Evolutionary conservation across 2,888 invertebrate genomes (phyloP).

Genomic region (Automeris io): DNA sequence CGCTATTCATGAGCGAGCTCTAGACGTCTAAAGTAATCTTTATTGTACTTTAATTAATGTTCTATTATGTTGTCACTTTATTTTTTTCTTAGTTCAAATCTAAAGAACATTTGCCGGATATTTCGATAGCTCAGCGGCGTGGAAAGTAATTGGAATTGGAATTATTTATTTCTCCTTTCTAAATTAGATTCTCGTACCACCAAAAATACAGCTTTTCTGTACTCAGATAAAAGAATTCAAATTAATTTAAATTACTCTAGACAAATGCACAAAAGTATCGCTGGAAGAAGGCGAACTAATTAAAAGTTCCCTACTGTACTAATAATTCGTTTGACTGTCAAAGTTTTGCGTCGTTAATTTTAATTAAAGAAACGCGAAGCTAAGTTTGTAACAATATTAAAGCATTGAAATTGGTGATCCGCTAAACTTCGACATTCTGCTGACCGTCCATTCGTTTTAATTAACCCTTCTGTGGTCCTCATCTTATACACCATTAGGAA

Average conservation of each 20-base stretch:
- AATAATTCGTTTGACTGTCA: slow-evolving; percentile 77
- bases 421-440: slow-evolving; percentile 70
- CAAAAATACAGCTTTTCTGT: slow-evolving; percentile 3
- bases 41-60: slow-evolving; percentile 36
- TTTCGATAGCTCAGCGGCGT: neutral
- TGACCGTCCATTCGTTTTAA: slow-evolving; percentile 73
- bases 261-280: slow-evolving; percentile 71
- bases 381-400: slow-evolving; percentile 74
- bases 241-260: slow-evolving; percentile 65
- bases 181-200: slow-evolving; percentile 6
- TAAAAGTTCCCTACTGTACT: slow-evolving; percentile 74
- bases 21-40: slow-evolving; percentile 22
- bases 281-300: slow-evolving; percentile 69
- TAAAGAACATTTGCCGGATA: slow-evolving; percentile 8
- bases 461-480: slow-evolving; percentile 65
- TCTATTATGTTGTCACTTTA: slow-evolving; percentile 25
- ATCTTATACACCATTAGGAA: slow-evolving; percentile 52
- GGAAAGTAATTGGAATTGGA: too few species aligned
- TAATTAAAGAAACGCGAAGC: slow-evolving; percentile 74
- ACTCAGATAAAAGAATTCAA: slow-evolving; percentile 47
- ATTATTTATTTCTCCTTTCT: neutral
- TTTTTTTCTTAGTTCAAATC: slow-evolving; percentile 15
- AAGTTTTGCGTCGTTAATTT: slow-evolving; percentile 77
- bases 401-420: slow-evolving; percentile 75
- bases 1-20: slow-evolving; percentile 24